Base-by-base conservation (phyloP, 2,797 vertebrate species). In the Microcaecilia unicolor region DNA sequence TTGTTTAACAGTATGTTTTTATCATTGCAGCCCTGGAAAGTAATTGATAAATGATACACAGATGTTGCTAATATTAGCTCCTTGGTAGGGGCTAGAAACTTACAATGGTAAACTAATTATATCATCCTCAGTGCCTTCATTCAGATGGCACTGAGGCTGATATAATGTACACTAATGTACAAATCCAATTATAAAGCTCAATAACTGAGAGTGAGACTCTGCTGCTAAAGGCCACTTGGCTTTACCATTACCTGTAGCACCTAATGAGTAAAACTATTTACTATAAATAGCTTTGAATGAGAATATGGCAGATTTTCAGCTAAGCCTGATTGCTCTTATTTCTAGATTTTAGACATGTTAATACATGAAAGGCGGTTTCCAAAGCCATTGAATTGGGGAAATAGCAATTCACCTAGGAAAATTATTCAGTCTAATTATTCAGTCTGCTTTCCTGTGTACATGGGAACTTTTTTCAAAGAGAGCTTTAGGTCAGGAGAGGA, bases 11-110 rank as follows among this genome's bases (percentile, higher is more conserved):
- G 24, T 34, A 31, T 34, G 15, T 22, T 33, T 31, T 25, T 25
- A 6, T 9, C 12, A 14, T 15, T 31, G 21, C 28, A 39, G 35
- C 39, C 12, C 16, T 6, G 26, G 27, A 29, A 44, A 38, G 30
- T 37, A 44, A 44, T 44, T 29, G 36, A 44, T 44, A 37, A 41
- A 37, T 41, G 32, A 32, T 18, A 28, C 28, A 39, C 15, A 24
- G 31, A 35, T 36, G 33, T 38, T 18, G 37, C 37, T 17, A 39
- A 29, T 24, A 26, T 10, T 48, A 32, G 24, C 17, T n/a, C 26
- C 8, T 10, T 37, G 39, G 41, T 31, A 15, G 30, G 28, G 14
- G 33, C 41, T 42, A 34, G 28, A 31, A 25, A 46, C 41, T 36
- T 22, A 35, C 19, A 49, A 28, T 15, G 10, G 27, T 12, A 18